A percentile compares a stretch with the other conserved stretches of the same genome.
phyloP scores from a whole-genome alignment of 2,888 invertebrate genomes.

The Baccha elongata region DNA sequence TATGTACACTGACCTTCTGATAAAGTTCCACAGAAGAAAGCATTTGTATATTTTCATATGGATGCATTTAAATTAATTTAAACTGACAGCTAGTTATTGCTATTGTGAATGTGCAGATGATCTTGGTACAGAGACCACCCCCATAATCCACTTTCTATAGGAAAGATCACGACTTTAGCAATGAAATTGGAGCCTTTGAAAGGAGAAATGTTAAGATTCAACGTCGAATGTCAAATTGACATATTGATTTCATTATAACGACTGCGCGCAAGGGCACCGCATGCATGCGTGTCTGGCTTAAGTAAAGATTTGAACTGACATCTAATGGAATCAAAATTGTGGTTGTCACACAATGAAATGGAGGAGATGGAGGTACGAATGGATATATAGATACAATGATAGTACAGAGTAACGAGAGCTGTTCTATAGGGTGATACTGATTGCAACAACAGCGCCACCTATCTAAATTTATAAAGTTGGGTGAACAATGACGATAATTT shows the following conservation, averaged over 20 bases:
- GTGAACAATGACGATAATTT: conserved; percentile 37
- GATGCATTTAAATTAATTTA: conserved; percentile 48
- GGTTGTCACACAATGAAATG: conserved; percentile 45
- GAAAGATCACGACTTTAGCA: neutral
- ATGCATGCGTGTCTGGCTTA: conserved; percentile 4
- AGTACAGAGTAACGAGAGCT: conserved; percentile 26
- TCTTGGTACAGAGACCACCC: conserved; percentile 52
- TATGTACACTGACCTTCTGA: conserved; percentile 58
- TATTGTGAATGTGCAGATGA: conserved; percentile 27
- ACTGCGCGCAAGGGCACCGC: conserved; percentile 18
- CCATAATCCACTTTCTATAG: conserved; percentile 42
- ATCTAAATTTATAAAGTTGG: conserved; percentile 13
- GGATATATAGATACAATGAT: conserved; percentile 2
- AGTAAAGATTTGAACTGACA: conserved; percentile 43
- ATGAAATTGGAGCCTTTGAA: neutral
- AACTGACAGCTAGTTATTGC: conserved; percentile 50
- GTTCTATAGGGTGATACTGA: conserved; percentile 48
- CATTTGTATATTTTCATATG: conserved; percentile 6
- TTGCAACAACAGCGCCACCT: conserved; percentile 41
- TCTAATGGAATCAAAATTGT: conserved; percentile 34
- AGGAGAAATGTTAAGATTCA: conserved; percentile 49
- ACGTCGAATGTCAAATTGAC: conserved; percentile 56
- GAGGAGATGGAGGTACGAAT: conserved; percentile 5
- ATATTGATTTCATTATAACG: conserved; percentile 53
- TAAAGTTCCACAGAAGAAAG: neutral